Conservation (phyloP, 2,888 invertebrate species). For the Polymixis flavicincta region DNA sequence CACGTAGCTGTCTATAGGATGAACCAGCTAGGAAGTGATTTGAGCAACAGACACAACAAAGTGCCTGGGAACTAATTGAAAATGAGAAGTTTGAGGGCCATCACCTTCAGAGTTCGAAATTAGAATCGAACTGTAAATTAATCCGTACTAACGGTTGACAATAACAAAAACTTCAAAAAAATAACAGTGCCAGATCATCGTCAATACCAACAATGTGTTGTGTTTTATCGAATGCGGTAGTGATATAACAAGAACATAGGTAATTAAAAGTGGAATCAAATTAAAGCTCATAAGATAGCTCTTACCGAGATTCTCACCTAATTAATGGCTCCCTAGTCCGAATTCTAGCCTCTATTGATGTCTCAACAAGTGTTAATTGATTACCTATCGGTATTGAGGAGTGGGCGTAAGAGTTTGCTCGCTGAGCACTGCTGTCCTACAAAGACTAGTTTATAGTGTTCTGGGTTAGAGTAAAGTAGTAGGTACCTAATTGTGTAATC, state of each 20-base stretch:
- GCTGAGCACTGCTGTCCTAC: constrained; percentile 56
- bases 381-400: constrained; percentile 49
- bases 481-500: constrained; percentile 70
- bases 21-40: constrained; percentile 2
- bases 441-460: constrained; percentile 45
- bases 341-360: constrained; percentile 40
- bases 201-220: constrained; percentile 11
- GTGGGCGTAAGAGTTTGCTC: constrained; percentile 66
- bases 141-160: constrained; percentile 32
- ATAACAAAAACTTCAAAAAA: constrained; percentile 20
- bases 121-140: constrained; percentile 39
- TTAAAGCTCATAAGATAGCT: constrained; percentile 7
- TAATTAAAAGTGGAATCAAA: constrained; percentile 12
- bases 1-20: constrained; percentile 14
- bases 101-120: constrained; percentile 36
- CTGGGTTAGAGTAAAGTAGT: constrained; percentile 51
- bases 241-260: constrained; percentile 13
- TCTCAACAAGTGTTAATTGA: constrained; percentile 57
- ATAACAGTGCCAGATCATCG: constrained; percentile 19
- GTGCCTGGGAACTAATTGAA: not conserved
- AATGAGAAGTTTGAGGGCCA: constrained; percentile 25
- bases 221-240: constrained; percentile 21
- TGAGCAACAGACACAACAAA: constrained; percentile 9
- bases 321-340: constrained; percentile 25
- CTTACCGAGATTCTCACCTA: constrained; percentile 6